Evolutionary conservation across 2,888 invertebrate genomes (phyloP).

Genomic region (Mythimna impura): DNA sequence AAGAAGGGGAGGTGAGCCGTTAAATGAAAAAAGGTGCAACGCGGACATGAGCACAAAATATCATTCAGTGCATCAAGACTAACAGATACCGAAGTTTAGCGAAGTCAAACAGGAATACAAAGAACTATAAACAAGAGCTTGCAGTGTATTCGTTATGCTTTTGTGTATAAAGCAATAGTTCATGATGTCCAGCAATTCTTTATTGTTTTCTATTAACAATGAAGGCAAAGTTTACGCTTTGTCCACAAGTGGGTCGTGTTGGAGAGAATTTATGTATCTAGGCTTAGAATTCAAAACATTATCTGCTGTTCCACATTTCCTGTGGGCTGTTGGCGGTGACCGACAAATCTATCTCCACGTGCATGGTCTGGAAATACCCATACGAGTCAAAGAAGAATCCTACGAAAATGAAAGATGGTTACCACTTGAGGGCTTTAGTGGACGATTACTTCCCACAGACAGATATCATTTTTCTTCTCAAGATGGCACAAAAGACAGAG

Average conservation of each 20-base stretch:
- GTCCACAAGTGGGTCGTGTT: conserved; percentile 94
- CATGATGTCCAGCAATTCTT: conserved; percentile 91
- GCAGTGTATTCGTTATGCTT: conserved; percentile 26
- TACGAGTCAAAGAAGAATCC: conserved; percentile 96
- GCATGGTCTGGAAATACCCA: conserved; percentile 96
- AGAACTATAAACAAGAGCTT: conserved; percentile 27
- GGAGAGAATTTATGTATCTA: conserved; percentile 96
- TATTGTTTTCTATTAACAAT: conserved; percentile 96
- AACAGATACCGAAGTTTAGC: neutral
- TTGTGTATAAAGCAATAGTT: conserved; percentile 21
- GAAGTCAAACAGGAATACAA: conserved; percentile 7
- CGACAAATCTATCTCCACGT: conserved; percentile 98
- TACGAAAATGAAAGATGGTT: conserved; percentile 99
- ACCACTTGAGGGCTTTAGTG: conserved; percentile 96
- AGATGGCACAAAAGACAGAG: conserved; percentile 95
- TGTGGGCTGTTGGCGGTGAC: conserved; percentile 98
- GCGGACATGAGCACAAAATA: conserved; percentile 5
- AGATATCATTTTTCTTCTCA: conserved; percentile 96
- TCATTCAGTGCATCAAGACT: neutral
- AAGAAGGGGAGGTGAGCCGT: neutral
- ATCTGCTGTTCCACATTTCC: conserved; percentile 95
- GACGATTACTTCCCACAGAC: conserved; percentile 96
- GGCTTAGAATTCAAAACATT: conserved; percentile 97
- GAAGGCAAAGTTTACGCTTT: conserved; percentile 96
- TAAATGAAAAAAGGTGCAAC: conserved; percentile 6